A percentile compares a stretch with the other conserved stretches of the same genome.
These are phyloP conservation scores for Drosophila orena DNA, from an alignment of 1,140 invertebrate species.

Conservation along the genomic window DNA sequence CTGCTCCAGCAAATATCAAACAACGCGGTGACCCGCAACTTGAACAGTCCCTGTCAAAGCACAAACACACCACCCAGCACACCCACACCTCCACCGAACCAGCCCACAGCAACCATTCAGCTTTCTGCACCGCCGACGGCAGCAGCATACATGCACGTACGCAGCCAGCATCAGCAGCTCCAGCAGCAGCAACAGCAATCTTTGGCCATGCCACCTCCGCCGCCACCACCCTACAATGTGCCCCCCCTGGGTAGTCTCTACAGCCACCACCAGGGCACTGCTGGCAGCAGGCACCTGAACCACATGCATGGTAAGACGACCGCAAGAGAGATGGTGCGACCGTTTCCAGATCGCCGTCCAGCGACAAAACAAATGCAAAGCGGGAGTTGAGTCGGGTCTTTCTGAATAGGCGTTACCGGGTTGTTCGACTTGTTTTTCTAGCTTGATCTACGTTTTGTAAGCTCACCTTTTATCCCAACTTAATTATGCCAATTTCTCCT, in stretches of 20 bases:
- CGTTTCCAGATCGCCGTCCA: conserved; percentile 16
- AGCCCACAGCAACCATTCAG: conserved; percentile 46
- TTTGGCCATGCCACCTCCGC: conserved; percentile 71
- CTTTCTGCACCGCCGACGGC: conserved; percentile 61
- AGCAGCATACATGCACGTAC: conserved; percentile 65
- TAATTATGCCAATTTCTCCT: background rate
- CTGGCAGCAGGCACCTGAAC: conserved; percentile 55
- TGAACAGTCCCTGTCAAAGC: conserved; percentile 68
- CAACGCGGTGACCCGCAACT: conserved; percentile 77
- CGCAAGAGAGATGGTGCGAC: background rate
- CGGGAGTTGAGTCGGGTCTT: conserved; percentile 26
- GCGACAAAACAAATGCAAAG: conserved; percentile 35
- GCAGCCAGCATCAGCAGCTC: conserved; percentile 49
- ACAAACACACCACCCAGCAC: conserved; percentile 73
- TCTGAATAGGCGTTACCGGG: conserved; percentile 3
- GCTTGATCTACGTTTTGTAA: background rate
- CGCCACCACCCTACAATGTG: conserved; percentile 70
- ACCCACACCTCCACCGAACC: conserved; percentile 57
- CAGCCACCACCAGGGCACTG: conserved; percentile 61
- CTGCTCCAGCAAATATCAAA: conserved; percentile 80
- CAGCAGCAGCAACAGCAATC: conserved; percentile 66
- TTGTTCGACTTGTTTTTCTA: background rate
- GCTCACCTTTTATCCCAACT: too few relatives aligned
- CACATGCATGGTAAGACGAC: conserved; percentile 72
- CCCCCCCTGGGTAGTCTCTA: conserved; percentile 58